Conservation (phyloP, 2,797 vertebrate genomes). For the Poecilia picta region DNA sequence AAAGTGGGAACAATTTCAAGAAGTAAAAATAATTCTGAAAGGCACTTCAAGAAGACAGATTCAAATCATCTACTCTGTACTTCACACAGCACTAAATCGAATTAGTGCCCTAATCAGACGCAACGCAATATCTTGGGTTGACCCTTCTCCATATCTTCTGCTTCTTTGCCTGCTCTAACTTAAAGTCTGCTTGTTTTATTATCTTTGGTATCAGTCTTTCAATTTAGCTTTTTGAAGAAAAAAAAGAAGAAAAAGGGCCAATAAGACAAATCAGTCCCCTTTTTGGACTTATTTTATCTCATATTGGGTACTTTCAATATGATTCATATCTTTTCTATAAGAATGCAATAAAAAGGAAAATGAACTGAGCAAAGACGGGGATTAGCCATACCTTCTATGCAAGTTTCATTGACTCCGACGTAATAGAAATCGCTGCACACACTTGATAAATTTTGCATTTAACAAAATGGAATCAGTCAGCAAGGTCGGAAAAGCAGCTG, state of each 20-base stretch:
- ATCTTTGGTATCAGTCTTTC: slow-evolving; percentile 32
- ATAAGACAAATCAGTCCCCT: slow-evolving; percentile 35
- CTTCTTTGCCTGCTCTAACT: slow-evolving; percentile 27
- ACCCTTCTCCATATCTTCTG: slow-evolving; percentile 2
- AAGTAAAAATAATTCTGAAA: background rate
- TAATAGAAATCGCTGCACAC: slow-evolving; percentile 32
- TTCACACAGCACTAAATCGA: background rate
- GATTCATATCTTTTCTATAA: slow-evolving; percentile 46
- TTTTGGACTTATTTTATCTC: slow-evolving; percentile 38
- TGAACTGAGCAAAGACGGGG: slow-evolving; percentile 25
- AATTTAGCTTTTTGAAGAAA: slow-evolving; percentile 10
- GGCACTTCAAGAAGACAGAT: background rate
- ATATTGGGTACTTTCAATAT: slow-evolving; percentile 29
- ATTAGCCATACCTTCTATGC: slow-evolving; percentile 38
- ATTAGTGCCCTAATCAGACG: background rate
- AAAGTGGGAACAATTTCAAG: background rate
- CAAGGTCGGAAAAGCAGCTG: slow-evolving; percentile 35
- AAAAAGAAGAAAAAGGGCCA: background rate
- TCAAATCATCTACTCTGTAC: background rate
- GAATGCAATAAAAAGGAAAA: slow-evolving; percentile 18
- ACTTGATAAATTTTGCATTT: slow-evolving; percentile 41
- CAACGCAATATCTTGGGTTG: background rate
- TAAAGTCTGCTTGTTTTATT: slow-evolving; percentile 41
- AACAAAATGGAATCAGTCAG: background rate
- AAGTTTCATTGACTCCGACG: slow-evolving; percentile 34